Evolutionary conservation across 2,888 invertebrate genomes (phyloP).

Genomic region (Ennomos quercinarius): DNA sequence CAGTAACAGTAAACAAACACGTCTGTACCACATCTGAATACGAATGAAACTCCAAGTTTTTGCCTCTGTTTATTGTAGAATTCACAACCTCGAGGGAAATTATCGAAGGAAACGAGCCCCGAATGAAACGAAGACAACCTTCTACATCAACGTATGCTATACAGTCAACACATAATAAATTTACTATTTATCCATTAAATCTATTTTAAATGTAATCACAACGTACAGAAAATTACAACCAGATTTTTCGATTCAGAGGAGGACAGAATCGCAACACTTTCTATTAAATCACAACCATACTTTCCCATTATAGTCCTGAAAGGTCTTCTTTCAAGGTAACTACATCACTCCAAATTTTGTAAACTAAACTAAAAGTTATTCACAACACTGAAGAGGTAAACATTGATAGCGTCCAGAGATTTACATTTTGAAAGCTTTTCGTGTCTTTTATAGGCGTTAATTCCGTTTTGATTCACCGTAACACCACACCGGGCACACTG

Average conservation of each 20-base stretch:
- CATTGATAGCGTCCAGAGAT: constrained; percentile 67
- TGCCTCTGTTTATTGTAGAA: constrained; percentile 67
- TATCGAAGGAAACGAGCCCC: constrained; percentile 62
- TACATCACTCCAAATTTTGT: constrained; percentile 61
- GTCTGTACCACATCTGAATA: constrained; percentile 64
- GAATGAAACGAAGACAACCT: constrained; percentile 61
- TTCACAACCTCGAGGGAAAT: constrained; percentile 81
- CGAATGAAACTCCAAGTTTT: constrained; percentile 65
- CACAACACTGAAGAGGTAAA: constrained; percentile 85
- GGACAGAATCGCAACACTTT: constrained; percentile 56
- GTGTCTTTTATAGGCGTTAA: constrained; percentile 49
- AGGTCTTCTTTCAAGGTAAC: constrained; percentile 47
- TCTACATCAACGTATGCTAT: constrained; percentile 57
- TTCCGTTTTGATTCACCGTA: constrained; percentile 63
- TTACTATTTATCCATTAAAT: constrained; percentile 60
- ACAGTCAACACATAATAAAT: constrained; percentile 59
- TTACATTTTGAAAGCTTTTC: constrained; percentile 71
- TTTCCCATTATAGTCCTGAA: constrained; percentile 56
- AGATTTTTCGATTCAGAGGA: constrained; percentile 58
- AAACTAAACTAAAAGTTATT: constrained; percentile 69
- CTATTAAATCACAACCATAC: constrained; percentile 76
- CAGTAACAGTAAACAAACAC: constrained; percentile 58
- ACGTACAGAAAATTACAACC: constrained; percentile 76
- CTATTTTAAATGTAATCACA: constrained; percentile 75
- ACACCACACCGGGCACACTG: constrained; percentile 55